Evolutionary conservation across 2,888 invertebrate species (phyloP), one percentile per base, ranked within the genome.

Genomic region (Galeruca laticollis): DNA sequence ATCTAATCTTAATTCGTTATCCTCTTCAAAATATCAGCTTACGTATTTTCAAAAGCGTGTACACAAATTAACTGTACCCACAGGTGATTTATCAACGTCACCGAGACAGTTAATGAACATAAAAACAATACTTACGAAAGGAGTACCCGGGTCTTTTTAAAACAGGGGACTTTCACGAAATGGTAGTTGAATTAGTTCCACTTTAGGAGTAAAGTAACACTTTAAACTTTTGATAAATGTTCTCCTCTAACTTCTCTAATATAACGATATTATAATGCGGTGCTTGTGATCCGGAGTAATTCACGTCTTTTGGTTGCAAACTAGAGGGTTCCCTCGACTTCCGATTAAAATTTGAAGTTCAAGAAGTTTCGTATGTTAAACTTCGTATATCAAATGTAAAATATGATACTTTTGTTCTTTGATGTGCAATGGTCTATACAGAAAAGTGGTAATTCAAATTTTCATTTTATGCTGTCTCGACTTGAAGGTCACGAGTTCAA

Each of bases 141-240:
- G 26, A 31, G n/a, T n/a, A 31, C 31, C 13, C n/a, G 2, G 6
- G 15, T 54, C 54, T 31, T 54, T 31, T 54, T 13, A 9, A 54
- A 9, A n/a, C 31, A 11, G 33, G 2, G 6, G 26, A 26, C 54
- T 26, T 54, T 54, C 26, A 26, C 31, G 54, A 26, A 26, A 33
- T 9, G 33, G 31, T 54, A 31, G 54, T 54, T 54, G n/a, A 54
- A 54, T 54, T 54, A 54, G 54, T 15, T 54, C 33, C n/a, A 13
- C 31, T 54, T 54, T 15, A 31, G n/a, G 8, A 54, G 8, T 54
- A 26, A 15, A 54, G 54, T 31, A n/a, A 31, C 54, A 54, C 54
- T 54, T n/a, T 54, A 33, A 54, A 54, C 54, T 54, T 54, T 54
- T 33, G 31, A 54, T 54, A 54, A 54, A 54, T 33, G 54, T 54